Evolutionary conservation across 2,888 invertebrate genomes (phyloP), one percentile per base, ranked within the genome.

Genomic region (Andrena dorsata): DNA sequence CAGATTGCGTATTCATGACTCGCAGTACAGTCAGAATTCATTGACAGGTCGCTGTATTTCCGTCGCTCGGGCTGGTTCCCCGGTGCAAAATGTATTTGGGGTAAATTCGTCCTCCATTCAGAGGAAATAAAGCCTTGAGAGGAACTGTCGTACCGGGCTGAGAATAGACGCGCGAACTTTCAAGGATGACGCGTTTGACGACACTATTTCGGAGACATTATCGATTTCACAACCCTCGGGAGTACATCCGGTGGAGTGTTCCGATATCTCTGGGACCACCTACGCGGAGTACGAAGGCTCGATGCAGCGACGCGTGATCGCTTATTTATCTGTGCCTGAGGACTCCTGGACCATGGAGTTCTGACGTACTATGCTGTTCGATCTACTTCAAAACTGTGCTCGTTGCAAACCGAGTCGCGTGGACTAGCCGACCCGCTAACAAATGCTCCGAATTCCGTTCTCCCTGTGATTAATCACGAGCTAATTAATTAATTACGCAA

Each of bases 241-340:
- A 51, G 26, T 28, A 16, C 51, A 35, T 71, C 47, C 61, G 63
- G 41, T 23, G 23, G n/a, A 47, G 70, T 49, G 69, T 47, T 35
- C 47, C 23, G 65, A 30, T 53, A 56, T 35, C 66, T 16, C 20
- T 8, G 26, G 47, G 30, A 58, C 71, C 68, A 47, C 47, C 64
- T 61, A 61, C 47, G 16, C 47, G 60, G 28, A 20, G 72, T 16
- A 63, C 47, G 56, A 58, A 66, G 60, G 56, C 74, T 47, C 35
- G 61, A 73, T 72, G 80, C 75, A 65, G 72, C 63, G 82, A 51
- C 49, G 47, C 74, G 73, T 79, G 72, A 71, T 79, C 60, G 53
- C 61, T 85, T 84, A 82, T 85, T 85, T 76, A 80, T 53, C 60
- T 28, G 28, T 78, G 81, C 76, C 84, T 76, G 13, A 51, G 35